Percentiles rank a stretch among this genome's conserved stretches.
Evolutionary conservation across 64 coral and sea anemone genomes (phyloP).

Genomic region (Stylophora pistillata): DNA sequence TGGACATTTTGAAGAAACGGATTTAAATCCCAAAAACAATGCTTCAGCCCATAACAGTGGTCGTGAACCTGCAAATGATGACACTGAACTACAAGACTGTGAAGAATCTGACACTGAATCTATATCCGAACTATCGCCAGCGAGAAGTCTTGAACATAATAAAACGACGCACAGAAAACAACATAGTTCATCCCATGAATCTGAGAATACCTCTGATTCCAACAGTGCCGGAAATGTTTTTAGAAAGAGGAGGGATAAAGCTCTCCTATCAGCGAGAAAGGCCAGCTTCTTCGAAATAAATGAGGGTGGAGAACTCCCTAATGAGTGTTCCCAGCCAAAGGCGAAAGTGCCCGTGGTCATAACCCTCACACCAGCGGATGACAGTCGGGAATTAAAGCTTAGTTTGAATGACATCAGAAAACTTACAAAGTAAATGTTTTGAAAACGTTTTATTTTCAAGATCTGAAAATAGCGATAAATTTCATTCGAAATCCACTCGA

Average conservation of each 20-base stretch:
- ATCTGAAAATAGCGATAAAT: too few species aligned
- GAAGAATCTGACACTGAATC: neutral
- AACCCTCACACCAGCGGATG: slow-evolving; percentile 32
- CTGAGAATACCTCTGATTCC: neutral
- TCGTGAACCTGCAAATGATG: neutral
- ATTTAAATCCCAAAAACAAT: neutral
- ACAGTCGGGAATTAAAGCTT: slow-evolving; percentile 1
- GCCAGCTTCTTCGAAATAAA: neutral
- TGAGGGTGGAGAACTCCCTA: neutral
- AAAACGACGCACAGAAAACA: neutral
- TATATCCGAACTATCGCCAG: neutral
- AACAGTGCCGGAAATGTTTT: neutral
- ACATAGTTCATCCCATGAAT: neutral
- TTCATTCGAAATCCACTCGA: too few species aligned
- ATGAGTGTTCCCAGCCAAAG: neutral
- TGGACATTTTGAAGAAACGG: neutral
- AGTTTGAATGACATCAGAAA: slow-evolving; percentile 28
- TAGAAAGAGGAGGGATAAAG: neutral
- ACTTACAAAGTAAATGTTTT: neutral
- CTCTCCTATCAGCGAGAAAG: neutral
- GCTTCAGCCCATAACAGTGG: neutral
- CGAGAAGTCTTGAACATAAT: neutral
- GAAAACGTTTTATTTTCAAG: neutral
- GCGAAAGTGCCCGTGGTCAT: neutral
- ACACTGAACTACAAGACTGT: neutral